Base-by-base conservation (phyloP, 2,888 invertebrate genomes). In the Scaptomyza caliginosa region DNA sequence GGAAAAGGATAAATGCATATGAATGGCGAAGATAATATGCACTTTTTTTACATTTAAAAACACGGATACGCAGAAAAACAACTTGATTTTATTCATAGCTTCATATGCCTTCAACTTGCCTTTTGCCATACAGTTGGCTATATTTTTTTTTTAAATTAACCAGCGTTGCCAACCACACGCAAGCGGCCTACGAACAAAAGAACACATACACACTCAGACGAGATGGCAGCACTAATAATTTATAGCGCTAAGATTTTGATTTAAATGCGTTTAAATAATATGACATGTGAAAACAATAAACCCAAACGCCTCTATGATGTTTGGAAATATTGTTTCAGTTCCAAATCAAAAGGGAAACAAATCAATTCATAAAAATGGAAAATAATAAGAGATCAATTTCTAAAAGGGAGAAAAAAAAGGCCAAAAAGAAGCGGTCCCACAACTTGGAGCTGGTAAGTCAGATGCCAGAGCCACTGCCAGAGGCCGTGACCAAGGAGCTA, bases 231-330 rank as follows among this genome's bases (percentile, higher is more conserved):
- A 7, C 40, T 57, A 0, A 0, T 13, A 5, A 16, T 4, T 2
- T 8, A 16, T 0, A n/a, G 42, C 36, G n/a, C 40, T 40, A 11
- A 21, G 21, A 7, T 57, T 52, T 36, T 32, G 16, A 52, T 19
- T 16, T 0, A 10, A 10, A 42, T n/a, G 1, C 6, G 13, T 13
- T 13, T 4, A 24, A 26, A 2, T 26, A 3, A 7, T 1, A 11
- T 42, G 24, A 42, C 23, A 23, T 3, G 13, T 24, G 2, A 42
- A 42, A 24, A n/a, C 42, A 2, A 24, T 16, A 16, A 26, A 45
- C 8, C 3, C 4, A 45, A 28, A n/a, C 1, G 4, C 6, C 1
- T 3, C 7, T 16, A 32, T 16, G 16, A 34, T 16, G 34, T 8
- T 34, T 16, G 8, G 16, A 16, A 34, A 8, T 16, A 16, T 34